Base-by-base conservation (phyloP, 2,888 invertebrate species). In the Tinea pellionella region DNA sequence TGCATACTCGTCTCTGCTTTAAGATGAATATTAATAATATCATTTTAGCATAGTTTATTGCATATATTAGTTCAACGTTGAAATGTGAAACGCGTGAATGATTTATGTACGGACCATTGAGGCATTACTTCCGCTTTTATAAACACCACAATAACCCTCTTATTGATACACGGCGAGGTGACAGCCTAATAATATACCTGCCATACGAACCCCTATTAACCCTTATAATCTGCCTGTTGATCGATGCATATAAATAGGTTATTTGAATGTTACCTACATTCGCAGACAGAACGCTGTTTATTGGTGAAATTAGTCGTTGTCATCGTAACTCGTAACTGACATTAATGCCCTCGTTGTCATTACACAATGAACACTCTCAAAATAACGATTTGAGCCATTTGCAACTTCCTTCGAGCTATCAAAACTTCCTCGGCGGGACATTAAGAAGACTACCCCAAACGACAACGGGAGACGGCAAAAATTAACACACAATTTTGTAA, bases 71-170 rank as follows among this genome's bases (percentile, higher is more conserved):
- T 37, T 37, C 6, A n/a, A 16, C 15, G 47, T n/a, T 47, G 47
- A 15, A 47, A 47, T 16, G n/a, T 47, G 47, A 47, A 47, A 47
- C 47, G 47, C 47, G 47, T 47, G 47, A 16, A 47, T 47, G 47
- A 47, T 47, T 47, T 47, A 47, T 47, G 47, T 47, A n/a, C 47
- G 47, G 47, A 47, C 47, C 47, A 47, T 47, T 47, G 47, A 47
- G 47, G 47, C 47, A 47, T 47, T 47, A 15, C 47, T 47, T 47
- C 47, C 47, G 47, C 47, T 47, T 47, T 47, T 47, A 47, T 47
- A 47, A 47, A 47, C 47, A n/a, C 47, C 47, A 47, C 47, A 47
- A 47, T 47, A 47, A 37, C 47, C 47, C 47, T 13, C 47, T 47
- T 47, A 47, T 47, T 47, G 47, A 47, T 47, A 47, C 15, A 47